Evolutionary conservation across 2,797 vertebrate species (phyloP).

Genomic region (Jordanella pulchra): DNA sequence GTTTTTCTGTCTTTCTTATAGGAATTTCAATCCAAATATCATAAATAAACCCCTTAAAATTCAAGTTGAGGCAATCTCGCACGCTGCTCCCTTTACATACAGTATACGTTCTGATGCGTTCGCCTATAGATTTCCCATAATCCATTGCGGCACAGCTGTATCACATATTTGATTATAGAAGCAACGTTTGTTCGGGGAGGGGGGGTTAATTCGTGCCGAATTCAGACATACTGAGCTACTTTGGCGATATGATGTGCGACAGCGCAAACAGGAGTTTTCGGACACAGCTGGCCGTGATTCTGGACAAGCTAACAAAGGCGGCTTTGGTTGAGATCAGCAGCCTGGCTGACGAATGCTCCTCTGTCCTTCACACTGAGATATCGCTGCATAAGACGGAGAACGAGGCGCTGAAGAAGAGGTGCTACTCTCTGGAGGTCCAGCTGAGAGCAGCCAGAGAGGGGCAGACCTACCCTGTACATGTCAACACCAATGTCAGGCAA

Average conservation of each 20-base stretch:
- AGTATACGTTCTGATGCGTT: slow-evolving; percentile 5
- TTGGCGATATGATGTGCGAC: slow-evolving; percentile 73
- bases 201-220: slow-evolving; percentile 4
- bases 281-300: slow-evolving; percentile 72
- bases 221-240: slow-evolving; percentile 7
- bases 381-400: slow-evolving; percentile 78
- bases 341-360: slow-evolving; percentile 79
- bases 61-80: background rate
- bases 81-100: slow-evolving; percentile 28
- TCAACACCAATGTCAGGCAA: slow-evolving; percentile 42
- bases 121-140: slow-evolving; percentile 60
- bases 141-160: slow-evolving; percentile 54
- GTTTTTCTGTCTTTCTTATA: background rate
- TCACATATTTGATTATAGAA: slow-evolving; percentile 31
- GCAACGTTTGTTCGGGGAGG: slow-evolving; percentile 3
- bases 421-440: slow-evolving; percentile 78
- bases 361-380: slow-evolving; percentile 77
- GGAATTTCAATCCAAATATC: background rate
- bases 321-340: slow-evolving; percentile 78
- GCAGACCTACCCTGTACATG: slow-evolving; percentile 43
- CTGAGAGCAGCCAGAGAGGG: slow-evolving; percentile 73
- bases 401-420: slow-evolving; percentile 78
- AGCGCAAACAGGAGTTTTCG: slow-evolving; percentile 74
- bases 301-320: slow-evolving; percentile 79
- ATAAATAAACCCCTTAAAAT: background rate